Conservation (phyloP, 2,113 vertebrate species). For the Ariopsis seemanni region DNA sequence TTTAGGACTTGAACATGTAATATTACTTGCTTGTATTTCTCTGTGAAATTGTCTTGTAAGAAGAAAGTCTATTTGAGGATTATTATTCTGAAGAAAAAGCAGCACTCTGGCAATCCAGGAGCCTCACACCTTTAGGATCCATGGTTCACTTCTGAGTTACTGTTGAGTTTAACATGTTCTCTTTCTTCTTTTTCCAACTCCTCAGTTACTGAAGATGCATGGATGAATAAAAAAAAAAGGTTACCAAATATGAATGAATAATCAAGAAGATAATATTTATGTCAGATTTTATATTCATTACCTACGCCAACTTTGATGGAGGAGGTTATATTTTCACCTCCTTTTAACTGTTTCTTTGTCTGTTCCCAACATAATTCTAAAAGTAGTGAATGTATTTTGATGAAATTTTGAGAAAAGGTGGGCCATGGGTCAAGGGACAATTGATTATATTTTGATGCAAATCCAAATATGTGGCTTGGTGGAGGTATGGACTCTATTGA, state of each 20-base stretch:
- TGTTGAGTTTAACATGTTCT: background rate
- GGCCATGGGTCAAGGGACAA: too few relatives aligned
- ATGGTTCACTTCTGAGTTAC: background rate
- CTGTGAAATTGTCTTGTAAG: background rate
- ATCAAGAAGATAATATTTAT: background rate
- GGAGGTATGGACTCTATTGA: too few relatives aligned
- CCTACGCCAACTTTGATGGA: too few relatives aligned
- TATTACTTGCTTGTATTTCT: background rate
- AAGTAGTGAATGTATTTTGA: too few relatives aligned
- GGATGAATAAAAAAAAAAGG: background rate
- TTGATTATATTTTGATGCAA: too few relatives aligned
- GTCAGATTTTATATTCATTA: background rate
- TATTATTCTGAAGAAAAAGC: background rate
- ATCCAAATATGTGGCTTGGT: too few relatives aligned
- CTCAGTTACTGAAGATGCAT: background rate
- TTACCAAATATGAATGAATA: background rate
- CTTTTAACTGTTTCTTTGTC: too few relatives aligned
- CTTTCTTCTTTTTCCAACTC: background rate
- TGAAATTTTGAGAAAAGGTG: too few relatives aligned
- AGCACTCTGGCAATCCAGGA: background rate
- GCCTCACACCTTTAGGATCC: background rate
- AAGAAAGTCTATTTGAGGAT: background rate
- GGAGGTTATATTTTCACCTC: too few relatives aligned
- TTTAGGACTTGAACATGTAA: background rate
- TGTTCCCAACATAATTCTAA: too few relatives aligned